Evolutionary conservation across 2,113 vertebrate species (phyloP).

Genomic region (Sinocyclocheilus rhinocerous): DNA sequence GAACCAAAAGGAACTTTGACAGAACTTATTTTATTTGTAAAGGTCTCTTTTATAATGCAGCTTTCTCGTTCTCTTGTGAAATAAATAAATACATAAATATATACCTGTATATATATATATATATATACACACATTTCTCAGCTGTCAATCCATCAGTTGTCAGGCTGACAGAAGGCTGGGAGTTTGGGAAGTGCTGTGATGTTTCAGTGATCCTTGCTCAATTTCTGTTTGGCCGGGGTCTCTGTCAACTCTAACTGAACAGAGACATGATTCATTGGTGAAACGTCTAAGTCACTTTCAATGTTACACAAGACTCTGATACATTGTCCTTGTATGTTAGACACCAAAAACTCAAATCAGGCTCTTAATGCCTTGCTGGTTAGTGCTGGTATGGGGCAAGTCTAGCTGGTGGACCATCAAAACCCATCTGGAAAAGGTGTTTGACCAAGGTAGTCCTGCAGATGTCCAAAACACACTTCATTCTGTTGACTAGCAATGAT

Average conservation of each 20-base stretch:
- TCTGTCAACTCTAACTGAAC: conserved; percentile 55
- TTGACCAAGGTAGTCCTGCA: not conserved
- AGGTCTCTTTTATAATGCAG: conserved; percentile 50
- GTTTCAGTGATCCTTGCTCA: conserved; percentile 69
- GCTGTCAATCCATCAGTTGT: no score
- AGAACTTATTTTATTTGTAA: conserved; percentile 53
- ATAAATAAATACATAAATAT: not conserved
- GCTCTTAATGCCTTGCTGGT: conserved; percentile 41
- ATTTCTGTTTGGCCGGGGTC: conserved; percentile 68
- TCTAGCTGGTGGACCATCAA: conserved; percentile 16
- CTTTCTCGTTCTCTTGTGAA: conserved; percentile 55
- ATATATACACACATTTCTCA: conserved; percentile 65
- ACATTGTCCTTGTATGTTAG: not conserved
- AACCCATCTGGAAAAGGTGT: not conserved
- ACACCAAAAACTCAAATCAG: not conserved
- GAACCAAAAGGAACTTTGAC: conserved; percentile 18
- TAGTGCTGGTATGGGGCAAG: not conserved
- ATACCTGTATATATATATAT: conserved; percentile 40
- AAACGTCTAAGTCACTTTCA: conserved; percentile 57
- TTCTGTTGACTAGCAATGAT: not conserved
- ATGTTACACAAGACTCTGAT: not conserved
- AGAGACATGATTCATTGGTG: conserved; percentile 63
- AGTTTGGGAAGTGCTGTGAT: conserved; percentile 60
- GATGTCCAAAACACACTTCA: not conserved
- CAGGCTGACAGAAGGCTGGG: conserved; percentile 56